Evolutionary conservation across 1,140 invertebrate genomes (phyloP).

Genomic region (Dinoponera quadriceps): DNA sequence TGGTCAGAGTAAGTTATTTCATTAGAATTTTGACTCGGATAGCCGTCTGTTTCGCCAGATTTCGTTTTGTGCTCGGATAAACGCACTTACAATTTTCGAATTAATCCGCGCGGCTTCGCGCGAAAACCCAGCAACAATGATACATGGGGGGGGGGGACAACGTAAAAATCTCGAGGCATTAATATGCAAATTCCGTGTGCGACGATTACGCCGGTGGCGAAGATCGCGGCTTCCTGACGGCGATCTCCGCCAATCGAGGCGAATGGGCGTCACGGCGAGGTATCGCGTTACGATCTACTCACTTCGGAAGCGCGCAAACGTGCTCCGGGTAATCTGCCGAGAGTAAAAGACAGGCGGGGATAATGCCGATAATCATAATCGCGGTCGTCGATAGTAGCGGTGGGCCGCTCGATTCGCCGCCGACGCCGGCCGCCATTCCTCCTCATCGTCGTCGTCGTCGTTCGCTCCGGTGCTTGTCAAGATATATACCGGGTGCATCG

Average conservation of each 20-base stretch:
- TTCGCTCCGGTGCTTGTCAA: slow-evolving; percentile 27
- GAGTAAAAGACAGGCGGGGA: slow-evolving; percentile 30
- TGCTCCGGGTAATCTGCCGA: slow-evolving; percentile 50
- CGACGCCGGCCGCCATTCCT: background rate
- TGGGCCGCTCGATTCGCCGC: background rate
- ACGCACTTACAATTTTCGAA: slow-evolving; percentile 27
- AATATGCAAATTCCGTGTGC: slow-evolving; percentile 51
- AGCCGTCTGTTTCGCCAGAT: no score
- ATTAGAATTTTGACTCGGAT: no score
- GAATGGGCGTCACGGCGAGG: slow-evolving; percentile 59
- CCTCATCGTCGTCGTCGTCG: slow-evolving; percentile 42
- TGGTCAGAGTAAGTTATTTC: no score
- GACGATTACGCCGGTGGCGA: slow-evolving; percentile 47
- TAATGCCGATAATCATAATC: slow-evolving; percentile 62
- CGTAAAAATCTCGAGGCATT: slow-evolving; percentile 40
- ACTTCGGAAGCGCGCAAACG: slow-evolving; percentile 57
- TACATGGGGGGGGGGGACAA: background rate
- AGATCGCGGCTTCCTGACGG: slow-evolving; percentile 49
- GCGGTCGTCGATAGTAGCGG: slow-evolving; percentile 37
- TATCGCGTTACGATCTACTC: slow-evolving; percentile 70
- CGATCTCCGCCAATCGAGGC: slow-evolving; percentile 58
- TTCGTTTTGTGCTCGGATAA: no score
- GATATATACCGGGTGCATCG: slow-evolving; percentile 43
- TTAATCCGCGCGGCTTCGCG: slow-evolving; percentile 2
- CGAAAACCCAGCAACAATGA: slow-evolving; percentile 2